Base-by-base conservation (phyloP, 2,113 vertebrate species). In the Zingel zingel region DNA sequence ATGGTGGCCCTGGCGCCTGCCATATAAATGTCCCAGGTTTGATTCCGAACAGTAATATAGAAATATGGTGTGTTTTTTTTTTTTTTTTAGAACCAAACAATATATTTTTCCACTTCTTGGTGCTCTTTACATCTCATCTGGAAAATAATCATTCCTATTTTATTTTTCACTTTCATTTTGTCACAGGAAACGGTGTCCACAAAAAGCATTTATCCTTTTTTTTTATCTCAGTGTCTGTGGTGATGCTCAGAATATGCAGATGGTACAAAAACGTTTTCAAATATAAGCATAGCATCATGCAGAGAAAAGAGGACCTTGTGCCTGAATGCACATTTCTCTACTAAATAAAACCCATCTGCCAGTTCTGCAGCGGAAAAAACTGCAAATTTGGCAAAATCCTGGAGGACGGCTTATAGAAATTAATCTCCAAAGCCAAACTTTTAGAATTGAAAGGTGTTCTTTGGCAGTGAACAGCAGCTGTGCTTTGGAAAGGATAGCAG, bases 321-420 rank as follows among this genome's bases (percentile, higher is more conserved):
- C 69, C 83, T 78, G 33, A 62, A 82, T 75, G 68, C 69, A 14
- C 67, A 57, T 79, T 77, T 78, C 47, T 48, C 57, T 23, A 43
- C 61, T 47, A 79, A 82, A 84, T 83, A 86, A 89, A 86, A 77
- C n/a, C 43, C 57, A 82, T 87, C 79, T 83, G 81, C 61, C 53
- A 78, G 73, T 43, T 75, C 65, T 76, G 56, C 47, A 77, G 63
- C 23, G 50, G 16, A 51, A 51, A 54, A 62, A 74, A 84, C 79
- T 73, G 53, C 51, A 85, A 86, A 84, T 74, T 30, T 84, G 23
- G 48, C 71, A 83, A 75, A 88, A 74, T 67, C 36, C 66, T 72
- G 67, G 1, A 88, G 67, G 79, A 76, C 36, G 61, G 72, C 18
- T 85, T 67, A 61, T 2, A 71, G 56, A 83, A 81, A 86, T 84